Evolutionary conservation across 2,888 invertebrate species (phyloP).

Genomic region (Eupithecia dodoneata): DNA sequence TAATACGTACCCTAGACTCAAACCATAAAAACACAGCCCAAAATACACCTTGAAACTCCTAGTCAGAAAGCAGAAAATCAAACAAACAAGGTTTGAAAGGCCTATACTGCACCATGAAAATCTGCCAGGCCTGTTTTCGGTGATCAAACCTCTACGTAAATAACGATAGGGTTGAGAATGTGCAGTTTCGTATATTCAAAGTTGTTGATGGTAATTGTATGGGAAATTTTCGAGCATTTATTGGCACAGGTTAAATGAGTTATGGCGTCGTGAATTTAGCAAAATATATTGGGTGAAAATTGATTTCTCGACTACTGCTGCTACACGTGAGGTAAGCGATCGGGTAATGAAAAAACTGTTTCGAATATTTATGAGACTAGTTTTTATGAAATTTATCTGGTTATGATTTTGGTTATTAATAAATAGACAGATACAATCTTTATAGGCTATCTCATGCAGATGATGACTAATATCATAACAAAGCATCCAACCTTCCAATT

Average conservation of each 20-base stretch:
- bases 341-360: constrained; percentile 8
- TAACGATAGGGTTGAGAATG: constrained; percentile 44
- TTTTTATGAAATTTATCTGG: background rate
- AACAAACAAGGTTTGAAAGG: constrained; percentile 48
- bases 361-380: constrained; percentile 9
- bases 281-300: constrained; percentile 72
- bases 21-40: constrained; percentile 16
- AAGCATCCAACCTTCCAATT: background rate
- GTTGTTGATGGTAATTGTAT: constrained; percentile 46
- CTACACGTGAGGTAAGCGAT: constrained; percentile 17
- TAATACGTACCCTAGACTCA: constrained; percentile 78
- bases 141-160: constrained; percentile 21
- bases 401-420: background rate
- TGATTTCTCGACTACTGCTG: constrained; percentile 57
- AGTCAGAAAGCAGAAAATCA: constrained; percentile 42
- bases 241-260: constrained; percentile 70
- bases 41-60: constrained; percentile 44
- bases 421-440: background rate
- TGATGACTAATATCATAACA: background rate
- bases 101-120: constrained; percentile 60
- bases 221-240: constrained; percentile 75
- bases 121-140: constrained; percentile 49
- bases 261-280: constrained; percentile 64
- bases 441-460: background rate
- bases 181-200: background rate